Conservation (phyloP, 2,888 invertebrate genomes). For the Anarsia innoxiella region DNA sequence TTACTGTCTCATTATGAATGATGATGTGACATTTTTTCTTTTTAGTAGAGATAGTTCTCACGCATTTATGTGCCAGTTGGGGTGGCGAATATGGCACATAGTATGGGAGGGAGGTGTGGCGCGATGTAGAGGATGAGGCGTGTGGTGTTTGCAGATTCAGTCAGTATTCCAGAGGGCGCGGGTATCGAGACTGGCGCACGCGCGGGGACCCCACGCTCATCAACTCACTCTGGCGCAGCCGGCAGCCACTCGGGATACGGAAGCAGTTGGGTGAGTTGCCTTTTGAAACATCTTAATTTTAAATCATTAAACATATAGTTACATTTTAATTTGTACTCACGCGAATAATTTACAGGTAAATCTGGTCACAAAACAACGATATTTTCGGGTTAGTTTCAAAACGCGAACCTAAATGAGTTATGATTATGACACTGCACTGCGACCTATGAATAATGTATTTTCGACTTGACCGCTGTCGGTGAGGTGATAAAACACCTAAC, state of each 20-base stretch:
- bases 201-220: conserved; percentile 82
- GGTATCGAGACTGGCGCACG: conserved; percentile 81
- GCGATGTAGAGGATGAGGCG: conserved; percentile 10
- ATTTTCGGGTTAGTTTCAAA: too few relatives aligned
- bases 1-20: conserved; percentile 51
- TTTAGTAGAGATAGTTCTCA: conserved; percentile 45
- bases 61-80: conserved; percentile 21
- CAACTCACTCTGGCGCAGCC: conserved; percentile 83
- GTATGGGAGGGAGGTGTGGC: conserved; percentile 7
- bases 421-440: neutral
- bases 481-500: conserved; percentile 2
- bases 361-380: too few relatives aligned
- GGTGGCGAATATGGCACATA: conserved; percentile 8
- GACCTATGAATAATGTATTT: conserved; percentile 5
- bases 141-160: conserved; percentile 68
- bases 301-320: neutral
- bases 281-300: too few relatives aligned
- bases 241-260: conserved; percentile 81
- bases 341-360: too few relatives aligned
- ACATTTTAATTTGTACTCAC: too few relatives aligned
- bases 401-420: too few relatives aligned
- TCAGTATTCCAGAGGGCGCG: conserved; percentile 77
- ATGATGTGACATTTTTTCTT: conserved; percentile 42
- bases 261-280: conserved; percentile 75
- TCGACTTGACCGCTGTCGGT: neutral